Evolutionary conservation across 2,888 invertebrate species (phyloP), one percentile per base, ranked within the genome.

Genomic region (Tetropium fuscum): DNA sequence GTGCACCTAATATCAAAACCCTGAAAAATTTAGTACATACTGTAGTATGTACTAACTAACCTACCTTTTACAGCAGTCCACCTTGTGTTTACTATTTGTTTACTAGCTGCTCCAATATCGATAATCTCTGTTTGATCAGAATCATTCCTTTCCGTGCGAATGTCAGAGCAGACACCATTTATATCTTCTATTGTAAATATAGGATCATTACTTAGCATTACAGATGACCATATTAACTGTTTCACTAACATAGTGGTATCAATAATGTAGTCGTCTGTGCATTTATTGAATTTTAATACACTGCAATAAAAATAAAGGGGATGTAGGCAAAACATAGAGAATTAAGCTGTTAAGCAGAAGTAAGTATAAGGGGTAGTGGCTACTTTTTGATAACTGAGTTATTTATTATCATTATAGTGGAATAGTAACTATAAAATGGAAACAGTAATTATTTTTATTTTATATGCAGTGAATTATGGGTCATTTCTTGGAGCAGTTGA

Each of bases 11-110:
- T n/a, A n/a, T n/a, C 22, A 7, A 22, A 22, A 22, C 22, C 7
- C 22, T 22, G 4, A 7, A 22, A 22, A 22, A 5, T 22, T n/a
- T n/a, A 36, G 38, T 15, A 30, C 18, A 44, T 43, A 20, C n/a
- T n/a, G n/a, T n/a, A n/a, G n/a, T n/a, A n/a, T n/a, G n/a, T n/a
- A n/a, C n/a, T n/a, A n/a, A n/a, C n/a, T n/a, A n/a, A n/a, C n/a
- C n/a, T n/a, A 66, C 69, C 66, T 61, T 64, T 49, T 53, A 70
- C 60, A 55, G 48, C 54, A 25, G 7, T 60, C 70, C 71, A 70
- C 30, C 60, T 56, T 34, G n/a, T 51, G 13, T 36, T 40, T 32
- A 16, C 20, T 15, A 48, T 18, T 25, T 43, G 27, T 47, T 25
- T 18, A 27, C 25, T 47, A 32, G 13, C 51, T 1, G 10, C 13